Percentiles rank a stretch among this genome's conserved stretches.
Evolutionary conservation across 2,113 vertebrate species (phyloP).

Genomic region (Uria aalge): DNA sequence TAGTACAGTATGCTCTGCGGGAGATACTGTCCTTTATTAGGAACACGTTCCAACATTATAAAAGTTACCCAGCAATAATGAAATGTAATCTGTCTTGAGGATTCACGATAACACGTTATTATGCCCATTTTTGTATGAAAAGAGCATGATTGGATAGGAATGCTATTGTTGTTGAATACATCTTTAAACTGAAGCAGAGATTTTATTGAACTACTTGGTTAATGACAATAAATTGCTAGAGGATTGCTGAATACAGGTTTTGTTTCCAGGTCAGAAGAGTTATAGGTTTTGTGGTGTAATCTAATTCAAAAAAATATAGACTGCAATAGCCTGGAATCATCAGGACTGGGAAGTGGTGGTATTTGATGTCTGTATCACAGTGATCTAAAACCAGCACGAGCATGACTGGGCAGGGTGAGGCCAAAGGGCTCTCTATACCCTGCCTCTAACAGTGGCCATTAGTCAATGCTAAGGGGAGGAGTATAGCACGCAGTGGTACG

Average conservation of each 20-base stretch:
- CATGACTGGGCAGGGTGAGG: not conserved
- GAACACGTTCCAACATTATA: constrained; percentile 32
- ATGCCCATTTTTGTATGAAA: constrained; percentile 36
- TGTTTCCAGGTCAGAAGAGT: not conserved
- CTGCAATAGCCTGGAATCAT: not conserved
- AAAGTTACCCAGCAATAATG: constrained; percentile 45
- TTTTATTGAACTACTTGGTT: constrained; percentile 16
- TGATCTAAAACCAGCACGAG: not conserved
- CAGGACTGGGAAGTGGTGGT: not conserved
- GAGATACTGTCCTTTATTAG: constrained; percentile 36
- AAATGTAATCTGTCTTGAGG: constrained; percentile 41
- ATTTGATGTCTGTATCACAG: not conserved
- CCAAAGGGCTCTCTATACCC: not conserved
- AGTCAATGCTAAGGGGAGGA: accelerated
- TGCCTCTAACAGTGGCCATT: not conserved
- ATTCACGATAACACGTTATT: constrained; percentile 37
- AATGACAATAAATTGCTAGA: not conserved
- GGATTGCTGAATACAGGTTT: not conserved
- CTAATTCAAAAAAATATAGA: not conserved
- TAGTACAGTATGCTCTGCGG: not conserved
- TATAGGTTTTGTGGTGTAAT: not conserved
- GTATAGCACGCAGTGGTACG: accelerated
- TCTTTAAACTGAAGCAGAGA: constrained; percentile 17
- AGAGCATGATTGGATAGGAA: not conserved
- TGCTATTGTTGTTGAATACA: not conserved